These are phyloP conservation scores for Neotoxoptera formosana DNA, from an alignment of 1,140 invertebrate species.

Conservation along the genomic window DNA sequence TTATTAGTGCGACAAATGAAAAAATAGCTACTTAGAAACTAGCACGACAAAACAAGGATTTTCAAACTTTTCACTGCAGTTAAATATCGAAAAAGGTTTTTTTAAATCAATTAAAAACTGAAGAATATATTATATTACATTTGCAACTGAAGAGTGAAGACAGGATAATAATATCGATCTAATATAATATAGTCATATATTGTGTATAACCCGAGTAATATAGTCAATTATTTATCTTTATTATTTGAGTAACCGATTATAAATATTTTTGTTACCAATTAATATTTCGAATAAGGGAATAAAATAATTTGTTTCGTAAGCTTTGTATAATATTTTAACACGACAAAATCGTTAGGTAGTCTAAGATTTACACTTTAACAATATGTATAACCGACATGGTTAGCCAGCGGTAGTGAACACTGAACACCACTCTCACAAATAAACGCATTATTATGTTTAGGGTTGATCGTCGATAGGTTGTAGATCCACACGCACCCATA, in stretches of 20 bases:
- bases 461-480: background rate
- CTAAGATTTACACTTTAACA: background rate
- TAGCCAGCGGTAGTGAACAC: background rate
- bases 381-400: background rate
- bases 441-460: background rate
- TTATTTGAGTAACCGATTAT: background rate
- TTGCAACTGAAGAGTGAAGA: background rate
- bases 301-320: background rate
- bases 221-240: too few relatives aligned
- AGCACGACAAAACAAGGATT: too few relatives aligned
- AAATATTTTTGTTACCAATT: background rate
- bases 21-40: too few relatives aligned
- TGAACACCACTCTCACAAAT: background rate
- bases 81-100: too few relatives aligned
- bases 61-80: too few relatives aligned
- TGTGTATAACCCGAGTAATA: too few relatives aligned
- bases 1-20: too few relatives aligned
- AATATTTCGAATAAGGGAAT: background rate
- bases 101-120: too few relatives aligned
- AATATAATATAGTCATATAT: too few relatives aligned
- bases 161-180: background rate
- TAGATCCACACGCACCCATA: background rate
- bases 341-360: background rate
- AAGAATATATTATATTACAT: too few relatives aligned
- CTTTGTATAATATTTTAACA: background rate